Evolutionary conservation across 2,888 invertebrate species (phyloP), one percentile per base, ranked within the genome.

Genomic region (Papilio demoleus): DNA sequence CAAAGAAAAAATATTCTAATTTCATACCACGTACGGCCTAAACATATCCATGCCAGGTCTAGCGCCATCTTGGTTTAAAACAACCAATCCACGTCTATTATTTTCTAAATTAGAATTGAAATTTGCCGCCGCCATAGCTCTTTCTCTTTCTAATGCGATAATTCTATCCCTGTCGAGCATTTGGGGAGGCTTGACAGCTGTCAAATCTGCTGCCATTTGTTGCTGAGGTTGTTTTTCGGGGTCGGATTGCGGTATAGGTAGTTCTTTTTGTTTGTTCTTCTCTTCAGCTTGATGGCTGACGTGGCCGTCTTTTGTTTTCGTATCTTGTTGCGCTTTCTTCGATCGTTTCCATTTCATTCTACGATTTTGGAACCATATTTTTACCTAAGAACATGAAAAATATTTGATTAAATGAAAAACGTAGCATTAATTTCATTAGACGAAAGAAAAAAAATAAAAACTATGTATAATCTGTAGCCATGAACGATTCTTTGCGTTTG

Each of bases 341-440:
- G 98, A 98, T 12, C 99, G 93, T 86, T 99, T 99, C 98, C 99
- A 99, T 86, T 99, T 99, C 99, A 99, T 99, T 78, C 99, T 95
- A 62, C 99, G 94, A 87, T 99, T 99, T 94, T 99, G 99, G 89
- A 99, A 99, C 99, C 98, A 99, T 79, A 99, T 98, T 94, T 98
- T 98, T 72, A 98, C 98, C 97, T 98, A 94, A 12, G 79, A 80
- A 77, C 73, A 84, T n/a, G n/a, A n/a, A n/a, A 65, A 74, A 70
- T 58, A 38, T 22, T 1, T n/a, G n/a, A 17, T 47, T 59, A 3
- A 27, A 27, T 53, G 4, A 38, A 38, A 11, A 2, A 12, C 38
- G 11, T 11, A 8, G 12, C 31, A 6, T 4, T 6, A 31, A 31
- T 31, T 31, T 31, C 3, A 31, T 31, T 31, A 4, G n/a, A n/a